Percentiles rank a stretch among this genome's conserved stretches.
phyloP scores from a whole-genome alignment of 2,113 vertebrate genomes.

The Mungos mungo region DNA sequence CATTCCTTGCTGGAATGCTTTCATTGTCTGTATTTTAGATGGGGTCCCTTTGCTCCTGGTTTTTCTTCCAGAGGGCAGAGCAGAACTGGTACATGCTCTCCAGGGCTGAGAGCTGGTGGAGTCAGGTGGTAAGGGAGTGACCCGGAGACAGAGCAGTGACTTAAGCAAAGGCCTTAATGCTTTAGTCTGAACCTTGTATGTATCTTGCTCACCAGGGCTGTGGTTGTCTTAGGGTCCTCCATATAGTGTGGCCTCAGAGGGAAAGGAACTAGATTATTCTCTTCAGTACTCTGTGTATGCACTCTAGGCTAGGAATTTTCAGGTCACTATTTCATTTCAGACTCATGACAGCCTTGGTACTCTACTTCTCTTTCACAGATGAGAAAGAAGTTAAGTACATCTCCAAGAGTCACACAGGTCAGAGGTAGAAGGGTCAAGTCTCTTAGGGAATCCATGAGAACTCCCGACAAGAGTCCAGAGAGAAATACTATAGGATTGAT shows the following conservation, averaged over 20 bases:
- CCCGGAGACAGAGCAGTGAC: not conserved
- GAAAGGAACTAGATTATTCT: not conserved
- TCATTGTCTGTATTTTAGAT: not conserved
- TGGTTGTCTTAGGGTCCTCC: not conserved
- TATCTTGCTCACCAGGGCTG: not conserved
- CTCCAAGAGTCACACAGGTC: not conserved
- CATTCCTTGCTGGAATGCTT: not conserved
- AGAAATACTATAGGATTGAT: not conserved
- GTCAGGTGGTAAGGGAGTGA: not conserved
- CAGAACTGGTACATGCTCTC: not conserved
- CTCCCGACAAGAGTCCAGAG: not conserved
- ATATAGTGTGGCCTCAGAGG: not conserved
- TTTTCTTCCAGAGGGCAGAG: not conserved
- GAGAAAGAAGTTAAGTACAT: not conserved
- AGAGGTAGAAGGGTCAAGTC: not conserved
- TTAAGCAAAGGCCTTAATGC: not conserved
- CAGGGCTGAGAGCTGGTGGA: not conserved
- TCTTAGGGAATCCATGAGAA: not conserved
- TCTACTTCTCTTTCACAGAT: not conserved
- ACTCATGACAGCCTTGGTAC: not conserved
- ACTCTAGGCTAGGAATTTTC: not conserved
- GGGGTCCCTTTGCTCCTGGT: not conserved
- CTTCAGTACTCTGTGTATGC: not conserved
- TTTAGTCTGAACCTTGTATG: not conserved
- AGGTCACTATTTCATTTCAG: not conserved